These are phyloP conservation scores for Poecilia wingei DNA, from an alignment of 2,797 vertebrate genomes.

Conservation along the genomic window DNA sequence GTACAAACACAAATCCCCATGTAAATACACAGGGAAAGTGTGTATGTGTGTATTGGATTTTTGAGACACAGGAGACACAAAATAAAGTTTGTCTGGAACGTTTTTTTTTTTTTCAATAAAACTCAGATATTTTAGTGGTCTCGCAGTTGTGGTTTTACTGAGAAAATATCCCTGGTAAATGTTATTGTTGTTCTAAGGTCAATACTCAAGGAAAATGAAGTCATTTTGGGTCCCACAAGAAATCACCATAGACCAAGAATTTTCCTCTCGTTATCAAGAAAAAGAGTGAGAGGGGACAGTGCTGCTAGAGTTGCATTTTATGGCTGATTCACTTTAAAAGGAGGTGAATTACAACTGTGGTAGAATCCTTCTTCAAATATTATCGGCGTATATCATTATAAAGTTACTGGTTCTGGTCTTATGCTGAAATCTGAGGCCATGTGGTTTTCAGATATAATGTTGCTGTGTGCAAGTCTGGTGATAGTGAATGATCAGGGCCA, in stretches of 20 bases:
- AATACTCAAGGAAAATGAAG: constrained; percentile 64
- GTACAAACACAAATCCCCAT: constrained; percentile 18
- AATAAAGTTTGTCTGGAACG: constrained; percentile 44
- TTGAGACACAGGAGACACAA: constrained; percentile 34
- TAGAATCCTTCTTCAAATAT: constrained; percentile 39
- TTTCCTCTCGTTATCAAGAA: constrained; percentile 65
- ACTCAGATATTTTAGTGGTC: constrained; percentile 67
- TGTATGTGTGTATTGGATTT: constrained; percentile 11
- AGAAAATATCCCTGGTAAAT: constrained; percentile 60
- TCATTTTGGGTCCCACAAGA: constrained; percentile 67
- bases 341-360: constrained; percentile 52
- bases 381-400: constrained; percentile 54
- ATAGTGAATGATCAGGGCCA: constrained; percentile 44
- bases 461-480: constrained; percentile 46
- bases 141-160: constrained; percentile 49
- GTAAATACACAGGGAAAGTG: constrained; percentile 7
- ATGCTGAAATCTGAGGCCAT: constrained; percentile 33
- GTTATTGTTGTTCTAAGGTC: constrained; percentile 65
- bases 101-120: constrained; percentile 50
- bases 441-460: constrained; percentile 45
- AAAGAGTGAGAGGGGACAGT: constrained; percentile 40
- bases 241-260: constrained; percentile 60
- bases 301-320: constrained; percentile 51
- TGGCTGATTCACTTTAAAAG: constrained; percentile 59
- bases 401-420: constrained; percentile 50